Conservation (phyloP, 2,113 vertebrate species). For the Nestor notabilis region DNA sequence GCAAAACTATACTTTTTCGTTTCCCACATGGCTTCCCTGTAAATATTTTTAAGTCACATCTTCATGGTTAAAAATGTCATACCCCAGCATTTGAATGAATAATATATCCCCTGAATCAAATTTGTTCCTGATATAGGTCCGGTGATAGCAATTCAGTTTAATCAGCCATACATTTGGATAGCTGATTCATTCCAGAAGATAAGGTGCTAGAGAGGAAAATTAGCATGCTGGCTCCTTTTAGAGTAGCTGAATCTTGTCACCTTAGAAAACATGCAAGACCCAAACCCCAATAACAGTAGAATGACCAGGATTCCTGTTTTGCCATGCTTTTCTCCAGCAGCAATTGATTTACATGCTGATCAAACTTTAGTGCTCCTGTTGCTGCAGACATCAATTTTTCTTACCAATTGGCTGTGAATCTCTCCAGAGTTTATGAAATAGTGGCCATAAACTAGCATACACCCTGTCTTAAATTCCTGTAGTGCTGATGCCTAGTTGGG, state of each 20-base stretch:
- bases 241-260: background rate
- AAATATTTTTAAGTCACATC: background rate
- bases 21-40: background rate
- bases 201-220: background rate
- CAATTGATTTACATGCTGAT: background rate
- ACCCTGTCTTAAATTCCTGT: background rate
- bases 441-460: background rate
- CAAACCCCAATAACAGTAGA: background rate
- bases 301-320: background rate
- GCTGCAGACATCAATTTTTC: background rate
- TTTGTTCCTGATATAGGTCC: slow-evolving; percentile 11
- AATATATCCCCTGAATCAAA: background rate
- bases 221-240: background rate
- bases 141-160: background rate
- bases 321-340: background rate
- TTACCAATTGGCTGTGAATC: background rate
- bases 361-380: background rate
- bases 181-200: slow-evolving; percentile 15
- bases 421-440: background rate
- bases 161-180: background rate
- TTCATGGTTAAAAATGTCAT: slow-evolving; percentile 5
- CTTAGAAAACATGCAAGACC: background rate
- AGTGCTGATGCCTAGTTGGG: background rate
- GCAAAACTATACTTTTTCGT: background rate
- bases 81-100: background rate